Base-by-base conservation (phyloP, 2,113 vertebrate species). In the Cariama cristata region DNA sequence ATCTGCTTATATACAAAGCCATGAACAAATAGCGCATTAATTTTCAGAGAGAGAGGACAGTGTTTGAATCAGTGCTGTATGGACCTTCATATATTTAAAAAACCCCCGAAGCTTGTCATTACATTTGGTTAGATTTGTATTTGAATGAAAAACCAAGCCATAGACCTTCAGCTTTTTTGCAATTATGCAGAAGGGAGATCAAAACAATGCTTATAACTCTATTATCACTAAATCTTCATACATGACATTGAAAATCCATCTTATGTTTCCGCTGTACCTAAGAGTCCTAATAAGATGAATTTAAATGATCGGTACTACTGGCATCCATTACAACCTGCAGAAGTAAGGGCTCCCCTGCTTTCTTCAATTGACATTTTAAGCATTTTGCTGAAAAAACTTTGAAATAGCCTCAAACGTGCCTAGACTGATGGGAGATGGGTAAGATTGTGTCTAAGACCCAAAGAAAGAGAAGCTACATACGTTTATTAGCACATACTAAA, bases 321-420 rank as follows among this genome's bases (percentile, higher is more conserved):
- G 27, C 76, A 44, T 83, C 11, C 14, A 28, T 53, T 91, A 66
- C 14, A 77, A 45, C 45, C 28, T n/a, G 16, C 11, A 21, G 71
- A 63, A 53, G 19, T 83, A 52, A 67, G 44, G 32, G 16, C 49
- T 94, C 21, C 18, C 19, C 63, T 87, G 40, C 44, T 95, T 76
- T 52, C 90, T 96, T 93, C 42, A 58, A 79, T 92, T 95, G 66
- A 49, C 66, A 62, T 88, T 91, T 84, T 22, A 74, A 80, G 13
- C 1, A 13, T 83, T 94, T 86, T 13, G 4, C 55, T 86, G 72
- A 73, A 77, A 88, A 92, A 74, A 45, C 45, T 97, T 93, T 92
- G 79, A 44, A 96, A 95, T 40, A 80, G 66, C 27, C 45, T 71
- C 69, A 77, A 44, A 62, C 0, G 0, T 88, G 52, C 60, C 38